phyloP scores from a whole-genome alignment of 2,888 invertebrate species.

The Campoletis raptor region DNA sequence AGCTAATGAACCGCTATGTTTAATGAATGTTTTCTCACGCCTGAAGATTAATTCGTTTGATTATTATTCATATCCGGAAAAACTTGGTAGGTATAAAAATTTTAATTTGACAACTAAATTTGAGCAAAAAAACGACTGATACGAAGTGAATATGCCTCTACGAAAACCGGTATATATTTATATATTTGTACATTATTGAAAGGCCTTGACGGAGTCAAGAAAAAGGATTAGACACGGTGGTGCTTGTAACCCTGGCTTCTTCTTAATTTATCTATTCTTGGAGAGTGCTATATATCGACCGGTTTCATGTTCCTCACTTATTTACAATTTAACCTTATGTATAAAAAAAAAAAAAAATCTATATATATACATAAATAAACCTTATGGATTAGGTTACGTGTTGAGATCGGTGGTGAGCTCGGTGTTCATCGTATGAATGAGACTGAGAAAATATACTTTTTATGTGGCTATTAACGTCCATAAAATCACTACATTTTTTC shows the following conservation, averaged over 20 bases:
- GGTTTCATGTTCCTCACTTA: slow-evolving; percentile 16
- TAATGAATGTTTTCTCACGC: slow-evolving; percentile 26
- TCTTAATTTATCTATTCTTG: slow-evolving; percentile 14
- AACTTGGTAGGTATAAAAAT: not conserved
- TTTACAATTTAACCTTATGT: slow-evolving; percentile 7
- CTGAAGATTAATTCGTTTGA: slow-evolving; percentile 5
- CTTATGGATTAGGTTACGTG: slow-evolving; percentile 9
- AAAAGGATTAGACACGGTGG: slow-evolving; percentile 20
- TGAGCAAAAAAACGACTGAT: not conserved
- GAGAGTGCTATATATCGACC: slow-evolving; percentile 17
- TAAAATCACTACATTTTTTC: slow-evolving; percentile 34
- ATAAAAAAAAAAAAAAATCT: not conserved
- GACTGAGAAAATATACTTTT: slow-evolving; percentile 41
- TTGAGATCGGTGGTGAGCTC: slow-evolving; percentile 9
- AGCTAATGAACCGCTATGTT: not conserved
- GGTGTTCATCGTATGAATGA: slow-evolving; percentile 30
- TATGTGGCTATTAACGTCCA: slow-evolving; percentile 36
- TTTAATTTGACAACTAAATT: slow-evolving; percentile 29
- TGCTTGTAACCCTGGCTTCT: slow-evolving; percentile 9
- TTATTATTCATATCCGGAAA: slow-evolving; percentile 36
- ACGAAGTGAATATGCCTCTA: not conserved
- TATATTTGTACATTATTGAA: slow-evolving; percentile 6
- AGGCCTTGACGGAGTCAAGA: slow-evolving; percentile 5
- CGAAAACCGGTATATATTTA: slow-evolving; percentile 13
- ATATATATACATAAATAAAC: not conserved